Evolutionary conservation across 2,888 invertebrate species (phyloP).

Genomic region (Sphinx pinastri): DNA sequence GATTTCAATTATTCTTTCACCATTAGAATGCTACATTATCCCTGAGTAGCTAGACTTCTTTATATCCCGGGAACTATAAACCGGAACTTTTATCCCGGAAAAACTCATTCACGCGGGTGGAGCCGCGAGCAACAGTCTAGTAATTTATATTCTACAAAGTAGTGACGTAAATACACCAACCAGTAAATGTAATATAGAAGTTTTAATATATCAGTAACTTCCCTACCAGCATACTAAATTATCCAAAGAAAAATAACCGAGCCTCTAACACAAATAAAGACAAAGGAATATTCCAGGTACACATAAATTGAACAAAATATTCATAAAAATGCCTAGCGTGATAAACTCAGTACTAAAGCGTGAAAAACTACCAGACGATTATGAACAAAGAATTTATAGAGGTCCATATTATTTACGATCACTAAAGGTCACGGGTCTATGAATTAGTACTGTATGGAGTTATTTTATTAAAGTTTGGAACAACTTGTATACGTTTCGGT

Average conservation of each 20-base stretch:
- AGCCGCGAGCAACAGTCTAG: no score
- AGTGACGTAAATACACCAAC: no score
- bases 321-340: slow-evolving; percentile 4
- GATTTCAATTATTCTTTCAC: no score
- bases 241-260: not conserved
- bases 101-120: no score
- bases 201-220: no score
- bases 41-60: no score
- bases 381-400: slow-evolving; percentile 17
- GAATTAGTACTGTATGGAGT: slow-evolving; percentile 1
- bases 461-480: slow-evolving; percentile 5
- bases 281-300: not conserved
- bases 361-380: not conserved
- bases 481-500: not conserved
- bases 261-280: not conserved
- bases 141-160: no score
- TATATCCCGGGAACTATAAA: no score
- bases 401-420: slow-evolving; percentile 12
- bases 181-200: no score
- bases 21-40: no score
- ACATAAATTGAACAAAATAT: slow-evolving; percentile 10
- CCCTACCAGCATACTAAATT: no score
- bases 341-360: not conserved
- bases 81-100: no score
- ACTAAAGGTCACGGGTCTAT: slow-evolving; percentile 6